Base-by-base conservation (phyloP, 2,888 invertebrate species). In the Parthenolecanium corni region DNA sequence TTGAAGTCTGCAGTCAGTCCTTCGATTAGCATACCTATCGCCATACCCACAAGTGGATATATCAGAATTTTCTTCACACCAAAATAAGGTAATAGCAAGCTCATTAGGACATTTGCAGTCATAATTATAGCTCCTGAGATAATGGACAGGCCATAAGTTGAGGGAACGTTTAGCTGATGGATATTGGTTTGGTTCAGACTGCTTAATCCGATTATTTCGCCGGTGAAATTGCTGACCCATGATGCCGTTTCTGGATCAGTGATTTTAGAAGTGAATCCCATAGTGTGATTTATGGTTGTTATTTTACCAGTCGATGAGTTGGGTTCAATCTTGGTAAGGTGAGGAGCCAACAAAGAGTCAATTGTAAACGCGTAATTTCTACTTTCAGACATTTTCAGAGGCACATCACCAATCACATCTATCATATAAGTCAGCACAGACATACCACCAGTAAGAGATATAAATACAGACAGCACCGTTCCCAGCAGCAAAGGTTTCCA, bases 1-100 rank as follows among this genome's bases (percentile, higher is more conserved):
- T 52, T n/a, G 16, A 6, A 1, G 2, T 11, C 11, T 2, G 44
- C 18, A 11, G 49, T 52, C 4, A 71, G 67, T 1, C 77, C 76
- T 36, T 82, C 68, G 1, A 71, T 66, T 5, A 77, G 67, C 77
- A 82, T 78, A 64, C 76, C 77, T 0, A 77, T 18, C 0, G 76
- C 73, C 76, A 80, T 81, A 0, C 79, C 76, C 0, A 73, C 65
- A 0, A 83, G 82, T 0, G 82, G 82, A 40, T 78, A 65, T 4
- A 82, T 73, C 0, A 83, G 77, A 0, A 83, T 74, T 2, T 78
- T 74, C 52, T 80, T 71, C 52, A 83, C 72, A 0, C 84, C 84
- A 49, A 75, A 77, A 49, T 73, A 74, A 57, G 80, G 62, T 52
- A 62, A 20, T 9, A 62, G 44, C n/a, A 62, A 52, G 12, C 51